Evolutionary conservation across 2,888 invertebrate species (phyloP), one percentile per base, ranked within the genome.

Genomic region (Chrysotoxum bicinctum): DNA sequence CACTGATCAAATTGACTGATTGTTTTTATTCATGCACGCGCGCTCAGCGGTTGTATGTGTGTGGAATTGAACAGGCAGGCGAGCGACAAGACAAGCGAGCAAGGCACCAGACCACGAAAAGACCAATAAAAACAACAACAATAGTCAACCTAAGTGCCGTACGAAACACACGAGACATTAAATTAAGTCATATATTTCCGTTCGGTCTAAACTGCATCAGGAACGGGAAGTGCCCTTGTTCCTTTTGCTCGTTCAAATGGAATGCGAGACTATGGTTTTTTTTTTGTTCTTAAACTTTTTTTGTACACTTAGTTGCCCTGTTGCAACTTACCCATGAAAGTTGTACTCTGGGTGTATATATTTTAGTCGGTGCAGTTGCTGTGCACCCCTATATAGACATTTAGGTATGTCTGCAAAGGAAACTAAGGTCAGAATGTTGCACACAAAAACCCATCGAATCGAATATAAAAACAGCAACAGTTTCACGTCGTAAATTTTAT

Each of bases 401-500:
- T 2, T 40, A 14, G 14, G 26, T 23, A 26, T 32, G 45, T 64
- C 68, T 76, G 80, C 19, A 72, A 79, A 76, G 76, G 58, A 70
- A 74, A 77, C 56, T 58, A 45, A 48, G 70, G 56, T 66, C 60
- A 69, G 76, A 35, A 66, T 21, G 52, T 45, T 48, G 32, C 21
- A 73, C 48, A 75, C 80, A 66, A 75, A 70, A 60, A 60, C 52
- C 37, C 66, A 56, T 75, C 66, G 76, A 54, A 56, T 75, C 66
- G 76, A 54, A 54, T 60, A 76, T 66, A 85, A 80, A 80, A 80
- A 85, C 84, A 85, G 84, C 80, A 85, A 85, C 80, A 90, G 90
- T 91, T 90, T 90, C 91, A 91, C 91, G 89, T 91, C 90, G 90
- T 91, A 91, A 91, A 91, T 91, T 90, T 89, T 87, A 88, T 88